Base-by-base conservation (phyloP, 2,888 invertebrate species). In the Eudasyphora cyanicolor region DNA sequence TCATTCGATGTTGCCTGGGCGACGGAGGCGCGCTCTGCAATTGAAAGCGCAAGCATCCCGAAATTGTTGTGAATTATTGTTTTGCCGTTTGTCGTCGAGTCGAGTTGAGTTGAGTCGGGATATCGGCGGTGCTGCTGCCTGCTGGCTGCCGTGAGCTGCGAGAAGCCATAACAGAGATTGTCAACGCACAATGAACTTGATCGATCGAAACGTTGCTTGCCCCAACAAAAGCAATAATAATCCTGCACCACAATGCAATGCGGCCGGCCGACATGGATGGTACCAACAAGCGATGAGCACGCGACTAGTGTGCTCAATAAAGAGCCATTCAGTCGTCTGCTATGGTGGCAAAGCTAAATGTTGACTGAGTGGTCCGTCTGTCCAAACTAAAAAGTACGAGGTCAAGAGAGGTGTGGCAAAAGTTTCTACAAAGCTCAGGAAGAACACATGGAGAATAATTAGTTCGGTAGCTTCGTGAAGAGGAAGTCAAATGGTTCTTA, bases 161-260 rank as follows among this genome's bases (percentile, higher is more conserved):
- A 77, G 38, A 73, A 70, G 76, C 76, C 76, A 76, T 76, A 76
- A 67, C 75, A 75, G 19, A 51, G 29, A 83, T 85, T 87, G 86
- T 86, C 87, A 87, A 86, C 85, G 86, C 86, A 86, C 87, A 87
- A 86, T 86, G 86, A 87, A 87, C 87, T 85, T 87, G 87, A 86
- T 85, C 82, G 80, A 79, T 82, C 80, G 77, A 57, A 82, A 70
- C 73, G 71, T n/a, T n/a, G n/a, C 12, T 60, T 69, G 60, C 32
- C 24, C 24, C 42, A 14, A 51, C 32, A 27, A 51, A 49, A 60
- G 45, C 35, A 17, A n/a, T n/a, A n/a, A n/a, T n/a, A n/a, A n/a
- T n/a, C 35, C 62, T 21, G 42, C 21, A 45, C 5, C 49, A 54
- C 27, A 76, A 27, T 42, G 42, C 19, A 64, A 57, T 38, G 29